Evolutionary conservation across 2,888 invertebrate species (phyloP).

Genomic region (Alloscopus bannaensis): DNA sequence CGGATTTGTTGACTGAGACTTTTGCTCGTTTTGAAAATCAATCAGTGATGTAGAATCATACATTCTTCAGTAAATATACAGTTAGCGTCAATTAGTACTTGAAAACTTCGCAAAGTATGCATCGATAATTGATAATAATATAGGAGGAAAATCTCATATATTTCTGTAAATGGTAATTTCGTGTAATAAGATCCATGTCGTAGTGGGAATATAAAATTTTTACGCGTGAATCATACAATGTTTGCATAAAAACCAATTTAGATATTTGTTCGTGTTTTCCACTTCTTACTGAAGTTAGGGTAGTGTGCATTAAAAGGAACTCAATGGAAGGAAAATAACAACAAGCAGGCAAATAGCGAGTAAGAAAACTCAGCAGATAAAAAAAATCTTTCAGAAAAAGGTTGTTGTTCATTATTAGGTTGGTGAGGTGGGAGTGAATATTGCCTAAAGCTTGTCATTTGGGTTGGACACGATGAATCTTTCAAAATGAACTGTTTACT

Average conservation of each 20-base stretch:
- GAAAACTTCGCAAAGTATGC: constrained; percentile 40
- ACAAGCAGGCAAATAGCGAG: not conserved
- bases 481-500: constrained; percentile 46
- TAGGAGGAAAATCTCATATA: constrained; percentile 51
- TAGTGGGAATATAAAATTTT: too few species aligned
- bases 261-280: too few species aligned
- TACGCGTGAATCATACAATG: too few species aligned
- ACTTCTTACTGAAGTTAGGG: too few species aligned
- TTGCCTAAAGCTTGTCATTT: constrained; percentile 30
- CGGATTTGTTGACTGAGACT: constrained; percentile 34
- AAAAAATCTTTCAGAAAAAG: too few species aligned
- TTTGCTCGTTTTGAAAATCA: constrained; percentile 37
- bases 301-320: too few species aligned
- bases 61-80: constrained; percentile 14
- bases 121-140: constrained; percentile 55
- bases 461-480: constrained; percentile 41
- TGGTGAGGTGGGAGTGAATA: too few species aligned
- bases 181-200: too few species aligned
- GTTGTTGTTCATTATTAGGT: too few species aligned
- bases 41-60: constrained; percentile 31
- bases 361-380: too few species aligned
- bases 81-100: constrained; percentile 10
- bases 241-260: too few species aligned
- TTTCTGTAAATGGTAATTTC: constrained; percentile 25
- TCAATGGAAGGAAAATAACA: too few species aligned